Evolutionary conservation across 2,113 vertebrate genomes (phyloP).

Genomic region (Forbesichthys agassizii): DNA sequence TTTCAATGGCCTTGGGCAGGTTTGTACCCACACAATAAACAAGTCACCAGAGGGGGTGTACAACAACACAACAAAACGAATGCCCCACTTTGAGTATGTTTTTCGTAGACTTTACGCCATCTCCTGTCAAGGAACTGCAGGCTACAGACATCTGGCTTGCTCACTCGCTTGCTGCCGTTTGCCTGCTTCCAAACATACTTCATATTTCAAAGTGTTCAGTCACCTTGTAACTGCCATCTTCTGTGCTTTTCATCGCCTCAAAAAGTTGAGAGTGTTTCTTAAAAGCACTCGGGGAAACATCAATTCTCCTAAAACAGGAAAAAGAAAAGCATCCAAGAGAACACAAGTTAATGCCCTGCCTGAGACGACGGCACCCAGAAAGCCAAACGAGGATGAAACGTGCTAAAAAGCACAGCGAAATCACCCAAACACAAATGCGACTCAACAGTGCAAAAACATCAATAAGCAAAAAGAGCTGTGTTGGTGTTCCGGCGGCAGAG

Average conservation of each 20-base stretch:
- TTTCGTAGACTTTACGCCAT: conserved; percentile 88
- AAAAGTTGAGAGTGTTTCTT: conserved; percentile 96
- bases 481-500: conserved; percentile 55
- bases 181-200: conserved; percentile 71
- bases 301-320: conserved; percentile 86
- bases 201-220: conserved; percentile 87
- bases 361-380: too few species aligned
- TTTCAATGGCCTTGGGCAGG: conserved; percentile 92
- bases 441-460: conserved; percentile 43
- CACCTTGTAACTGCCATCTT: conserved; percentile 97
- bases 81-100: conserved; percentile 80
- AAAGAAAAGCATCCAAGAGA: too few species aligned
- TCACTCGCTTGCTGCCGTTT: conserved; percentile 48
- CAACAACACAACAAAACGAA: conserved; percentile 95
- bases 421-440: conserved; percentile 41
- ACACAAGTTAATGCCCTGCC: conserved; percentile 6
- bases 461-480: conserved; percentile 50
- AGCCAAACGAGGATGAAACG: not conserved
- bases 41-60: conserved; percentile 91
- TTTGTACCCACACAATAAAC: conserved; percentile 96
- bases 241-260: conserved; percentile 92
- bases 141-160: conserved; percentile 78
- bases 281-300: conserved; percentile 99
- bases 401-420: conserved; percentile 29
- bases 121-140: conserved; percentile 92